Evolutionary conservation across 2,113 vertebrate genomes (phyloP), one percentile per base, ranked within the genome.

Genomic region (Sus scrofa): DNA sequence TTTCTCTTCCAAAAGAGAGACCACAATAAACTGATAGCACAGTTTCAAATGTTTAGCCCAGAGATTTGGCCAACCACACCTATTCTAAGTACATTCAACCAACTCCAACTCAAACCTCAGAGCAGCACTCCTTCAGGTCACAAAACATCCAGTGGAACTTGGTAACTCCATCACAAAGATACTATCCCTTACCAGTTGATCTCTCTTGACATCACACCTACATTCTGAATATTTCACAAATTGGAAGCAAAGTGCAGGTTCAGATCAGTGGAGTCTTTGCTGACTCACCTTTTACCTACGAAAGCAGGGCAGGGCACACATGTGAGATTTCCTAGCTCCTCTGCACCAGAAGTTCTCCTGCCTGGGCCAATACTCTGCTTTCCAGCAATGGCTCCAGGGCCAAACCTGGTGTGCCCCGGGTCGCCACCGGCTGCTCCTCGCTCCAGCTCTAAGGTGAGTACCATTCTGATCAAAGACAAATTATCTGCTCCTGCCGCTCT

Each of bases 301-400:
- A 7, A 24, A 14, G 4, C 8, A 8, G 44, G 44, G 37, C 0
- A 32, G 22, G 30, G 58, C 32, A 77, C 32, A 20, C 8, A 0
- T 22, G 60, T 3, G 24, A 12, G 0, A 30, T 34, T 39, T 54
- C 58, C 78, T 1, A 13, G 86, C 27, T 70, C 30, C 3, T 24
- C 27, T 50, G 83, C 62, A 60, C 44, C 44, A 70, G 84, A 52
- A 24, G 58, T 50, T 11, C 52, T 62, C 3, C 77, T 56, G 60
- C 71, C 27, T 1, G 60, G 67, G 94, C 56, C 62, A 62, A 34
- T 24, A 86, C 90, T 93, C 14, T 37, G 68, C 32, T 54, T 88
- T 22, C 77, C 50, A 56, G 91, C 95, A 52, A 37, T 34, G 93
- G 94, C 83, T 78, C 89, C 63, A 20, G n/a, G n/a, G n/a, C n/a